Percentiles rank a stretch among this genome's conserved stretches.
phyloP scores from a whole-genome alignment of 2,888 invertebrate genomes.

The Thecocarcelia acutangulata region DNA sequence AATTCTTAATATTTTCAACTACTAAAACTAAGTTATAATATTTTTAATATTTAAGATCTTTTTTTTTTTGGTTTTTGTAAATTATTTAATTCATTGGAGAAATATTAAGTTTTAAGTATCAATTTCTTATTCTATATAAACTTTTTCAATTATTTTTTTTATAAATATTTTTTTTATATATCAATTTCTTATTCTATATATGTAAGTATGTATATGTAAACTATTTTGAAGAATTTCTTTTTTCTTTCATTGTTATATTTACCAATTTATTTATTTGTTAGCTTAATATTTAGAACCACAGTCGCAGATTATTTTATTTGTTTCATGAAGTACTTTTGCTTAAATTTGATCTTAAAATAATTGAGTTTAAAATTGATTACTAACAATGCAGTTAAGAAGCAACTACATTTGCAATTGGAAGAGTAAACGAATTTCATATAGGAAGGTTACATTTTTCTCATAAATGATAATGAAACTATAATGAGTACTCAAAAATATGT shows the following conservation, averaged over 20 bases:
- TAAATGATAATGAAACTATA: neutral
- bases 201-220: constrained; percentile 3
- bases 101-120: constrained; percentile 5
- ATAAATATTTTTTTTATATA: constrained; percentile 40
- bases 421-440: constrained; percentile 18
- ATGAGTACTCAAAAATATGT: neutral
- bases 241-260: constrained; percentile 23
- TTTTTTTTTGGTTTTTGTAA: constrained; percentile 7
- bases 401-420: constrained; percentile 4
- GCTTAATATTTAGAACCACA: constrained; percentile 82
- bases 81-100: too few species aligned
- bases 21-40: constrained; percentile 31
- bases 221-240: constrained; percentile 21
- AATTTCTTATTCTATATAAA: constrained; percentile 39
- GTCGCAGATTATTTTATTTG: constrained; percentile 77
- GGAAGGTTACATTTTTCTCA: neutral
- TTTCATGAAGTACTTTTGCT: constrained; percentile 64
- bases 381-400: constrained; percentile 27
- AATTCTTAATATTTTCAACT: constrained; percentile 38
- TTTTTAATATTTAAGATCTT: constrained; percentile 3
- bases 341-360: constrained; percentile 23
- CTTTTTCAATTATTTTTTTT: constrained; percentile 53
- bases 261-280: constrained; percentile 62
- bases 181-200: constrained; percentile 11
- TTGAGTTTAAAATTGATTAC: constrained; percentile 7